A percentile compares a stretch with the other conserved stretches of the same genome.
Evolutionary conservation across 2,797 vertebrate genomes (phyloP).

Genomic region (Crax fasciolata): DNA sequence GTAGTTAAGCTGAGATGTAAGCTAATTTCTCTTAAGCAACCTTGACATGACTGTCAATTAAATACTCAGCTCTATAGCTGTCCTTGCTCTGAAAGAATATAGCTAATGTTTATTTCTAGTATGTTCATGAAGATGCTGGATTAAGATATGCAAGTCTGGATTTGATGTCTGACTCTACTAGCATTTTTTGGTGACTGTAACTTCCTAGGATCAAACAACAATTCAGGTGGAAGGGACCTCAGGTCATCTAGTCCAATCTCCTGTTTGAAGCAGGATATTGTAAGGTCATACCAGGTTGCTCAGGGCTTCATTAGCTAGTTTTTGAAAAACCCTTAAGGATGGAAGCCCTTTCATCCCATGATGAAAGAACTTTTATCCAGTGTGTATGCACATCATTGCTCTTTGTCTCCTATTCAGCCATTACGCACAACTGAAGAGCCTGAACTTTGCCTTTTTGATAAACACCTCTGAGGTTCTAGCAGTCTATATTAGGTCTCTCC

Average conservation of each 20-base stretch:
- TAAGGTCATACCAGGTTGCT: neutral
- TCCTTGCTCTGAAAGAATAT: neutral
- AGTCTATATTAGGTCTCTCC: neutral
- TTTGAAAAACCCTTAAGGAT: neutral
- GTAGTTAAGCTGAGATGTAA: neutral
- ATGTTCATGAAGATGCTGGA: neutral
- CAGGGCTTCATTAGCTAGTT: neutral
- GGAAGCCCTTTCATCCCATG: neutral
- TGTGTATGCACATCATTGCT: neutral
- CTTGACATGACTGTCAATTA: neutral
- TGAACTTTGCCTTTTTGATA: neutral
- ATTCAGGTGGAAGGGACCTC: neutral
- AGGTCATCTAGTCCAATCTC: neutral
- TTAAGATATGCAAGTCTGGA: neutral
- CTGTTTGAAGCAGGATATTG: neutral
- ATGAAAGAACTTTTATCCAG: neutral
- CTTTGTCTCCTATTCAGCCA: accelerated
- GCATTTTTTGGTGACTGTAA: neutral
- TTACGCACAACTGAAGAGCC: accelerated
- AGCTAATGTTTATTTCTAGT: neutral
- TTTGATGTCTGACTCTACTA: neutral
- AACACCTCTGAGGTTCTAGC: neutral
- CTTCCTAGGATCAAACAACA: neutral
- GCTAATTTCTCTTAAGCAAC: neutral
- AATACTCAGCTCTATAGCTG: neutral